Conservation (phyloP, 2,113 vertebrate species). For the Anhinga anhinga region DNA sequence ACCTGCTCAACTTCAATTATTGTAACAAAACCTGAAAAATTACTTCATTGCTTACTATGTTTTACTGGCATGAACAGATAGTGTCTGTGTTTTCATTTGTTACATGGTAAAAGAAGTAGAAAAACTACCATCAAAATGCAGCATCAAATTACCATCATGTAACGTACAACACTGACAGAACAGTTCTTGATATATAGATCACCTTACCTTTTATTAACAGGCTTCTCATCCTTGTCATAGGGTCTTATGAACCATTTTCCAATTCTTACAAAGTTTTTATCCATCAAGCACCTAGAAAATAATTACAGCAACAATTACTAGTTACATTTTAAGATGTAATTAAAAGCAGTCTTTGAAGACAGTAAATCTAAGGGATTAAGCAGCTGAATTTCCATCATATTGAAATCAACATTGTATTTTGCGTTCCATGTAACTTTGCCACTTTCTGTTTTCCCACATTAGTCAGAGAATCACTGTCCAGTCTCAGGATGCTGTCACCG, state of each 20-base stretch:
- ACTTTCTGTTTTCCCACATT: not conserved
- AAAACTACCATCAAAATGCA: not conserved
- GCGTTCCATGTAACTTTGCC: not conserved
- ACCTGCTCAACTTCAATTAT: not conserved
- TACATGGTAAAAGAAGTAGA: not conserved
- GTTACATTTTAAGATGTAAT: not conserved
- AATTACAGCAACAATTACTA: conserved; percentile 32
- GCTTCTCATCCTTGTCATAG: conserved; percentile 90
- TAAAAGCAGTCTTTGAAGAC: not conserved
- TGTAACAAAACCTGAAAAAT: not conserved
- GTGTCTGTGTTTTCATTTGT: not conserved
- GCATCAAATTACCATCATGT: not conserved
- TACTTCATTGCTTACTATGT: not conserved
- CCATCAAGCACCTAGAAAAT: conserved; percentile 90
- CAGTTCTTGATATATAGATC: not conserved
- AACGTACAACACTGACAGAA: not conserved
- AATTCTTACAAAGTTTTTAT: conserved; percentile 94
- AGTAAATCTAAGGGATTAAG: not conserved
- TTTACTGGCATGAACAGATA: not conserved
- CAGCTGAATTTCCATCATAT: not conserved
- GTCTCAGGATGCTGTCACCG: not conserved
- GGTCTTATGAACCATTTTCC: conserved; percentile 98
- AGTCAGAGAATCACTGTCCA: not conserved
- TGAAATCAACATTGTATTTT: not conserved
- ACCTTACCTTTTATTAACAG: conserved; percentile 89